Conservation (phyloP, 2,113 vertebrate species). For the Danio rerio region DNA sequence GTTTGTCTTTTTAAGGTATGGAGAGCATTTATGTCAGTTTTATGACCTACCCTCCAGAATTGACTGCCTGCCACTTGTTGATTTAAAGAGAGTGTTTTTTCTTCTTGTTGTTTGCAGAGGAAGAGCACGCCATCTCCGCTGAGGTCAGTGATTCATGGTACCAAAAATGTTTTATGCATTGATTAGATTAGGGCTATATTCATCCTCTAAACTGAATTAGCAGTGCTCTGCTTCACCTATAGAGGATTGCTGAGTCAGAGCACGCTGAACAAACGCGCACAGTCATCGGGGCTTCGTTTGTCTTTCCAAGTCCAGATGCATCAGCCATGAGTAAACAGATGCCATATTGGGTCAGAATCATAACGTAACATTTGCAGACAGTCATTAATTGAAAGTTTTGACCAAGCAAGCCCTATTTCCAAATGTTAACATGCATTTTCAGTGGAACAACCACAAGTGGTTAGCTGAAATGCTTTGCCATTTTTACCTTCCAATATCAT, state of each 20-base stretch:
- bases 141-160: slow-evolving; percentile 69
- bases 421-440: too few species aligned
- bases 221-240: slow-evolving; percentile 25
- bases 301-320: neutral
- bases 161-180: slow-evolving; percentile 69
- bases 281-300: neutral
- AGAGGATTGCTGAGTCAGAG: slow-evolving; percentile 68
- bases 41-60: slow-evolving; percentile 29
- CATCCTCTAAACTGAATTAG: slow-evolving; percentile 78
- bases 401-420: too few species aligned
- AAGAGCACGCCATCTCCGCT: slow-evolving; percentile 53
- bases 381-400: too few species aligned
- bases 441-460: too few species aligned
- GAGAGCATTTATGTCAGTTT: slow-evolving; percentile 28
- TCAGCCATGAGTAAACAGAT: slow-evolving; percentile 6
- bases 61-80: slow-evolving; percentile 25
- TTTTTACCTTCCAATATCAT: too few species aligned
- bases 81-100: slow-evolving; percentile 21
- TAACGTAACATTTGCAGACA: neutral
- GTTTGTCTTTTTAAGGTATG: slow-evolving; percentile 29
- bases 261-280: slow-evolving; percentile 33
- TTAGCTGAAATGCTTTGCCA: too few species aligned
- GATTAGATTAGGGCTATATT: slow-evolving; percentile 74
- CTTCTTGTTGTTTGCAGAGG: slow-evolving; percentile 50
- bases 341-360: neutral